phyloP scores from a whole-genome alignment of 2,113 vertebrate species.

The Hyla sarda region DNA sequence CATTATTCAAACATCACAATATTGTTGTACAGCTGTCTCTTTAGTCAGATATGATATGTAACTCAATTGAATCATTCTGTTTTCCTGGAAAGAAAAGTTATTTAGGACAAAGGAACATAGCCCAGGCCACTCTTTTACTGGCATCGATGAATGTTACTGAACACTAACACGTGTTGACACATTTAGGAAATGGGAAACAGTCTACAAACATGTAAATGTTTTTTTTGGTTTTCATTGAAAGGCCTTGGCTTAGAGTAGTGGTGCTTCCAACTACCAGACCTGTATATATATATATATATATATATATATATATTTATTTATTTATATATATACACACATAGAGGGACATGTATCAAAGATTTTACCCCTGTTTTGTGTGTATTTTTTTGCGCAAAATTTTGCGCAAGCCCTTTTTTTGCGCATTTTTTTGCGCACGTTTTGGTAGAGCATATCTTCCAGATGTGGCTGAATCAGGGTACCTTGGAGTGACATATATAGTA shows the following conservation, averaged over 20 bases:
- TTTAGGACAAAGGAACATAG: conserved; percentile 11
- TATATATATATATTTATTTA: too few species aligned
- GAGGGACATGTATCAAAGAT: too few species aligned
- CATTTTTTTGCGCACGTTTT: too few species aligned
- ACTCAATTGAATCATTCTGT: background rate
- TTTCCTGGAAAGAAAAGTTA: conserved; percentile 21
- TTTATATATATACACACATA: too few species aligned
- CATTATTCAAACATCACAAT: background rate
- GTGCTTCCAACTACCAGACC: conserved; percentile 3
- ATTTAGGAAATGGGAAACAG: conserved; percentile 43
- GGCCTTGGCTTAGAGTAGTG: background rate
- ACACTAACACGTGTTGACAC: conserved; percentile 43
- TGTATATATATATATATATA: background rate
- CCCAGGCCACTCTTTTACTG: conserved; percentile 13
- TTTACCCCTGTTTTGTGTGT: too few species aligned
- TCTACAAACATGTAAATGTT: conserved; percentile 35
- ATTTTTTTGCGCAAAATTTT: too few species aligned
- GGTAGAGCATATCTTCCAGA: too few species aligned
- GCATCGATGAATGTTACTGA: conserved; percentile 22
- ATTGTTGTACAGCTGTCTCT: background rate
- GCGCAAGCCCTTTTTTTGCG: too few species aligned
- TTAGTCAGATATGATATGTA: background rate
- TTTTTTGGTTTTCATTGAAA: conserved; percentile 25
- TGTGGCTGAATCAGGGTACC: too few species aligned
- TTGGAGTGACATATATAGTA: too few species aligned